Evolutionary conservation across 2,113 vertebrate species (phyloP), one percentile per base, ranked within the genome.

Genomic region (Ailurus styani): DNA sequence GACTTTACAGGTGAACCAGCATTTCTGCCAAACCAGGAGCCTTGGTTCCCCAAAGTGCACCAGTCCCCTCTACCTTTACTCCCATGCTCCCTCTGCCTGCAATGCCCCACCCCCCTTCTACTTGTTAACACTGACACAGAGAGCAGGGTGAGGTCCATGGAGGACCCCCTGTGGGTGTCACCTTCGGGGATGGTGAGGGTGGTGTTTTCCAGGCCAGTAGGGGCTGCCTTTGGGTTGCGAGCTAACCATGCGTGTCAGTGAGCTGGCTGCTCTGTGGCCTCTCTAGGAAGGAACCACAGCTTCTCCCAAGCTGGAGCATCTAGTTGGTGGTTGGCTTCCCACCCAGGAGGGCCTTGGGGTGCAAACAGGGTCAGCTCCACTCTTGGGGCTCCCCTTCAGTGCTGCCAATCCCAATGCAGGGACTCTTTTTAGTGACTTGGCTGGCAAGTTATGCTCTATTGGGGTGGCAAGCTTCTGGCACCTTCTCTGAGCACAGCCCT

Each of bases 231-330:
- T 15, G 89, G 89, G 62, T 93, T 86, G 87, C 23, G 72, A 94
- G 52, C 27, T 75, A 25, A 42, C 25, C 4, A 10, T 0, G 5
- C 0, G 2, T 18, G 2, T 18, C 12, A 40, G 29, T 1, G 11
- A 47, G 23, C 14, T 27, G 0, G 34, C 45, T 3, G 34, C 50
- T 64, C 31, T 17, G 52, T 25, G 57, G 64, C n/a, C 40, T 70
- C 37, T 23, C 75, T 6, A 7, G 62, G 55, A 82, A 87, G 78
- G 47, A 83, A 73, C n/a, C 15, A 60, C 25, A 47, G 11, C 3
- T 37, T 12, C 25, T 72, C 6, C 10, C 0, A 6, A 64, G 78
- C 66, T 7, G 6, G 1, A 20, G 83, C 66, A 34, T 34, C 34
- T 0, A 1, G 66, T 10, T 6, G 66, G 75, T 57, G 60, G 54